Evolutionary conservation across 64 coral and sea anemone genomes (phyloP), one percentile per base, ranked within the genome.

Genomic region (Trachythela sp.): DNA sequence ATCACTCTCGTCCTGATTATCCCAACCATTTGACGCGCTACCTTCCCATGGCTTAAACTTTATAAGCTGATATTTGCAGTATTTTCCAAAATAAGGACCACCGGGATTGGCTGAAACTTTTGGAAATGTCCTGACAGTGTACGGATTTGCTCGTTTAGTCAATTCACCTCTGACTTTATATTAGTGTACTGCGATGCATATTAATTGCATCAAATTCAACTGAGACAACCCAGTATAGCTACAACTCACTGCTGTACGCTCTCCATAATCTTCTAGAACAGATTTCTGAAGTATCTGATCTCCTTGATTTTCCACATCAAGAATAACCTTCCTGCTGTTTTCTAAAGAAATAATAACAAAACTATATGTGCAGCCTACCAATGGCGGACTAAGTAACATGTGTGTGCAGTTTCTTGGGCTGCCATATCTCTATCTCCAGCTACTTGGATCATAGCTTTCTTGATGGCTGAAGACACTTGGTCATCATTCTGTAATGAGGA

Each of bases 341-440:
- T 68, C 59, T 68, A 68, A 68, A 68, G 59, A 68, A 68, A 68
- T 14, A n/a, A 14, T 68, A 68, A 68, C 59, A 68, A 68, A 68
- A n/a, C 20, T n/a, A 68, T n/a, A 68, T 22, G 59, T 68, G 15
- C 59, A 68, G 30, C 59, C 59, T n/a, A 31, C 30, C 30, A 68
- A 68, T 8, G 59, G 59, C 20, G 15, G 18, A 22, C 59, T 31
- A 6, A 68, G 59, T 31, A 68, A 68, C 59, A 68, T 68, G 15
- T 68, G n/a, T n/a, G 59, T 6, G 59, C 59, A 68, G 59, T 68
- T 14, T 68, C 59, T 14, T 68, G 59, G 18, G 59, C 59, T 8
- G 59, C 59, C 59, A 68, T 68, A 14, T 68, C 59, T 22, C 59
- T 68, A 31, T 68, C 59, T 8, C 59, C 59, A 68, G 59, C 59